These are phyloP conservation scores for Chunga burmeisteri DNA, from an alignment of 2,113 vertebrate genomes.

Conservation along the genomic window DNA sequence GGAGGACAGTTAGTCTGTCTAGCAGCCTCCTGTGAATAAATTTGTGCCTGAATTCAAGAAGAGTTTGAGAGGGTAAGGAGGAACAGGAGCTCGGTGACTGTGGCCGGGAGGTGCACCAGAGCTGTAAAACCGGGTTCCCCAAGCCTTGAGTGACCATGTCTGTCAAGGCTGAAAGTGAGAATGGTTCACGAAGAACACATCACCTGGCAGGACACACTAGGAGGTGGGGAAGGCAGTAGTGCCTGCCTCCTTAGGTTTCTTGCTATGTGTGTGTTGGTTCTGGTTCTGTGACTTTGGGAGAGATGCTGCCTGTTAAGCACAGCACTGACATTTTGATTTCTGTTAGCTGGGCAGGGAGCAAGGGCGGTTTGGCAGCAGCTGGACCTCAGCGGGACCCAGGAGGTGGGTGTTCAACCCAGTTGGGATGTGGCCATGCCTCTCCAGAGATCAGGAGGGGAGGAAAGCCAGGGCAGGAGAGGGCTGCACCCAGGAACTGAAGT, in stretches of 20 bases:
- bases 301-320: rapidly evolving
- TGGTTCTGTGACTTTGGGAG: background rate
- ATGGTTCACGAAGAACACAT: background rate
- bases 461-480: background rate
- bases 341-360: background rate
- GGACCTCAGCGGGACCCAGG: background rate
- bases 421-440: background rate
- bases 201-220: background rate
- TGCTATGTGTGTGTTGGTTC: background rate
- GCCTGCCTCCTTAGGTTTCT: background rate
- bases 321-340: background rate
- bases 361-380: background rate
- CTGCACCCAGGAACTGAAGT: background rate
- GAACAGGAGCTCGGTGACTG: background rate
- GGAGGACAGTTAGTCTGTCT: background rate
- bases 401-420: background rate
- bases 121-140: background rate
- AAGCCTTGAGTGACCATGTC: background rate
- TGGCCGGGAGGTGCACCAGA: background rate
- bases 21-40: background rate
- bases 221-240: background rate
- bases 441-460: background rate
- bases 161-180: background rate
- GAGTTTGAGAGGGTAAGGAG: background rate
- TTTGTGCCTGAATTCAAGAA: background rate